Base-by-base conservation (phyloP, 2,797 vertebrate genomes). In the Triplophysa bombifrons region DNA sequence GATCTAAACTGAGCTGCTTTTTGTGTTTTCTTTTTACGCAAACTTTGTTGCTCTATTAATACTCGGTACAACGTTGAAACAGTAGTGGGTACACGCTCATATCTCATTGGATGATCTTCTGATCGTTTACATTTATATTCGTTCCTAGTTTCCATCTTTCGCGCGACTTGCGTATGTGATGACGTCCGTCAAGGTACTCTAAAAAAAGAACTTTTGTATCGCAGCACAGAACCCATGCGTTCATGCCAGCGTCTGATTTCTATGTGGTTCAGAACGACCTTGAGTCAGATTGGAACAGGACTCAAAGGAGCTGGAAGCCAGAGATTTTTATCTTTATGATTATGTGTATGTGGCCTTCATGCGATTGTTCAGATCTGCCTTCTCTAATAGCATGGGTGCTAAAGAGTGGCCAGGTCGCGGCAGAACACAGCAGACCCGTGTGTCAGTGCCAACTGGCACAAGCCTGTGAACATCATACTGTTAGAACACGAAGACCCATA, bases 121-220 rank as follows among this genome's bases (percentile, higher is more conserved):
- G 46, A 76, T 75, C 50, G 61, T 76, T 72, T 51, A 46, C 27
- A 41, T 76, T 53, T 76, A 80, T 80, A 67, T 76, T 75, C 13
- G 25, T 46, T 34, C 19, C 63, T n/a, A 66, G 16, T 76, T 76
- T 70, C 51, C 58, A 70, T 22, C 67, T 61, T 55, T 74, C 65
- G 27, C 34, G 27, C 65, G 64, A 56, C 70, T 75, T 71, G 66
- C 50, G 56, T 64, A 74, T 65, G 76, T 1, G 14, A 44, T 83
- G 82, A 83, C 76, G 72, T 80, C 51, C 25, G 6, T 69, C 20
- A 73, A 67, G 72, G 70, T 73, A 34, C 13, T 74, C 72, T 79
- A 79, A 75, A 79, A 64, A 74, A 70, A 48, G 72, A 3, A 30
- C 41, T 79, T 75, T 76, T 76, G 63, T 80, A 50, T 13, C 1